These are phyloP conservation scores for Tuta absoluta DNA, from an alignment of 2,888 invertebrate genomes.

Conservation along the genomic window DNA sequence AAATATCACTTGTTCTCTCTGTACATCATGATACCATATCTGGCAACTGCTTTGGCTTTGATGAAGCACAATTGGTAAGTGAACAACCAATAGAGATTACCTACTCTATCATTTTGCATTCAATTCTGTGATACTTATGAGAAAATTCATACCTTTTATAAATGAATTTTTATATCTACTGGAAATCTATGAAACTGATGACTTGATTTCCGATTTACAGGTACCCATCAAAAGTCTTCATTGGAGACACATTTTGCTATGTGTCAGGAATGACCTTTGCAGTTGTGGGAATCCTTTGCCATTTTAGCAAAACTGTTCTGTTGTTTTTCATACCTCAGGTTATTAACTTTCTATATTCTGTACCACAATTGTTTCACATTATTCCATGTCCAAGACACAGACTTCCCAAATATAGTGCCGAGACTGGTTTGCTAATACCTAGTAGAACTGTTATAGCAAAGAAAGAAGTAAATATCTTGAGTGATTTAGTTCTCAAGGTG, in stretches of 20 bases:
- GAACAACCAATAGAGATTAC: too few species aligned
- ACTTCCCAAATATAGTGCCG: constrained; percentile 91
- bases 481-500: constrained; percentile 82
- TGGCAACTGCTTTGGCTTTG: constrained; percentile 92
- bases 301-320: constrained; percentile 98
- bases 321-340: constrained; percentile 99
- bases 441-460: constrained; percentile 89
- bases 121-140: too few species aligned
- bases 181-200: neutral
- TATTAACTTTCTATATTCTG: constrained; percentile 96
- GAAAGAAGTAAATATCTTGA: constrained; percentile 84
- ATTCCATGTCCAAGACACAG: constrained; percentile 98
- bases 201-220: constrained; percentile 77
- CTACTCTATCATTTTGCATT: too few species aligned
- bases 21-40: constrained; percentile 96
- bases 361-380: constrained; percentile 97
- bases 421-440: constrained; percentile 88
- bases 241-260: constrained; percentile 99
- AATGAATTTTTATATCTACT: neutral
- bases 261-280: constrained; percentile 99
- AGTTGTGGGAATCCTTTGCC: constrained; percentile 98
- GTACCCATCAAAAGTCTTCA: constrained; percentile 97
- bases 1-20: constrained; percentile 95
- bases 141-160: too few species aligned
- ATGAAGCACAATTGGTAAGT: constrained; percentile 96